A percentile compares a stretch with the other conserved stretches of the same genome.
These are phyloP conservation scores for Hybognathus amarus DNA, from an alignment of 2,797 vertebrate genomes.

Conservation along the genomic window DNA sequence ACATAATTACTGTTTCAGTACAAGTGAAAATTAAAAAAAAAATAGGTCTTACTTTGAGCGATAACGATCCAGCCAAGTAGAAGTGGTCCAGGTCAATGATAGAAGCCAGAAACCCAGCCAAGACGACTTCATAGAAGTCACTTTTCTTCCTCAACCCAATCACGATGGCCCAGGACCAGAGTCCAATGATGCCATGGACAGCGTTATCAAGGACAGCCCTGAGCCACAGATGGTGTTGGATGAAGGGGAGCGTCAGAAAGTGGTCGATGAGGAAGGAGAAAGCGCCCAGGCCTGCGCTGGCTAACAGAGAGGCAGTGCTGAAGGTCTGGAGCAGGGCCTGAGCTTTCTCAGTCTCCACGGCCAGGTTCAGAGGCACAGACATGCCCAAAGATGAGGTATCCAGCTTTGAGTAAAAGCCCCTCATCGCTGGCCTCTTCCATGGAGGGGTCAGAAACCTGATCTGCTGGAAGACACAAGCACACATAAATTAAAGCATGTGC, in stretches of 20 bases:
- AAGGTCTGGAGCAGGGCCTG: slow-evolving; percentile 90
- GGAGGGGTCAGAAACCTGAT: slow-evolving; percentile 45
- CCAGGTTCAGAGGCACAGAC: slow-evolving; percentile 79
- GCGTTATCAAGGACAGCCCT: slow-evolving; percentile 87
- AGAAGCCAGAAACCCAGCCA: slow-evolving; percentile 92
- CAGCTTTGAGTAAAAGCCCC: slow-evolving; percentile 78
- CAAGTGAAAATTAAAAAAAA: not conserved
- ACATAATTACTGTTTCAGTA: not conserved
- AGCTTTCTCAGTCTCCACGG: slow-evolving; percentile 89
- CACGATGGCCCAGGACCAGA: slow-evolving; percentile 96
- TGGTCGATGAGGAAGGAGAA: slow-evolving; percentile 89
- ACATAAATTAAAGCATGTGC: not conserved
- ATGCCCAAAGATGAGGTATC: slow-evolving; percentile 70
- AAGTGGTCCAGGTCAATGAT: slow-evolving; percentile 96
- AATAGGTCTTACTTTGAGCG: slow-evolving; percentile 83
- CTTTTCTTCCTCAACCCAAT: slow-evolving; percentile 90
- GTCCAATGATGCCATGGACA: slow-evolving; percentile 86
- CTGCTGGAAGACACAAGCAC: not conserved
- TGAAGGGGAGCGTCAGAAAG: slow-evolving; percentile 79
- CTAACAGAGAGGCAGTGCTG: slow-evolving; percentile 87
- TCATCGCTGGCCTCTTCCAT: slow-evolving; percentile 69
- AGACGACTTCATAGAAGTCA: slow-evolving; percentile 87
- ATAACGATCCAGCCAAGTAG: slow-evolving; percentile 88
- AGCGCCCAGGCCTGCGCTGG: slow-evolving; percentile 85
- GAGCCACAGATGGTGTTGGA: slow-evolving; percentile 90